Percentiles rank a stretch among this genome's conserved stretches.
Evolutionary conservation across 2,113 vertebrate genomes (phyloP).

Genomic region (Stictonetta naevosa): DNA sequence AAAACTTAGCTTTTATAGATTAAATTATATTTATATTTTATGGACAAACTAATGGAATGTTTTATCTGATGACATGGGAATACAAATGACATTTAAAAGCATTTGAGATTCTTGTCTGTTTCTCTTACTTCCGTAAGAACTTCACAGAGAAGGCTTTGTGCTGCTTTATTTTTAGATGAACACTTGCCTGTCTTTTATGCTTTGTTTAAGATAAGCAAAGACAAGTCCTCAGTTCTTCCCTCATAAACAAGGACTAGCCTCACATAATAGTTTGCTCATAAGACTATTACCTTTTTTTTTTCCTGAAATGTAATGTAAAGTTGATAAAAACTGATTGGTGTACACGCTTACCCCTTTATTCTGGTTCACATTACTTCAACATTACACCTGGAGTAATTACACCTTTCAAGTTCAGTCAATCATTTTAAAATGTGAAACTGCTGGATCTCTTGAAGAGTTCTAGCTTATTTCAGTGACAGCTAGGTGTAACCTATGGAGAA

Average conservation of each 20-base stretch:
- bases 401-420: neutral
- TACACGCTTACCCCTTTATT: neutral
- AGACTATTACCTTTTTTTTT: neutral
- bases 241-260: neutral
- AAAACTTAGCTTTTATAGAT: neutral
- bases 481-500: neutral
- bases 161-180: neutral
- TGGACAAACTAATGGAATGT: neutral
- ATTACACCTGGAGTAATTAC: neutral
- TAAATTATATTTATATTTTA: neutral
- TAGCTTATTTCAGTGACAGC: neutral
- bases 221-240: neutral
- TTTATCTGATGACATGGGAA: neutral
- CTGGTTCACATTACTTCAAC: neutral
- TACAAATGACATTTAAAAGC: neutral
- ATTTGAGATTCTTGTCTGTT: neutral
- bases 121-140: neutral
- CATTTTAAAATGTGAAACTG: conserved; percentile 13
- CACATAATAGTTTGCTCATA: neutral
- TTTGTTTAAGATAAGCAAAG: neutral
- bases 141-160: neutral
- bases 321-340: neutral
- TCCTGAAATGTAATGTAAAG: neutral
- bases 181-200: neutral
- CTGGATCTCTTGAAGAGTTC: neutral